Conservation (phyloP, 2,797 vertebrate genomes). For the Oreochromis grahami region DNA sequence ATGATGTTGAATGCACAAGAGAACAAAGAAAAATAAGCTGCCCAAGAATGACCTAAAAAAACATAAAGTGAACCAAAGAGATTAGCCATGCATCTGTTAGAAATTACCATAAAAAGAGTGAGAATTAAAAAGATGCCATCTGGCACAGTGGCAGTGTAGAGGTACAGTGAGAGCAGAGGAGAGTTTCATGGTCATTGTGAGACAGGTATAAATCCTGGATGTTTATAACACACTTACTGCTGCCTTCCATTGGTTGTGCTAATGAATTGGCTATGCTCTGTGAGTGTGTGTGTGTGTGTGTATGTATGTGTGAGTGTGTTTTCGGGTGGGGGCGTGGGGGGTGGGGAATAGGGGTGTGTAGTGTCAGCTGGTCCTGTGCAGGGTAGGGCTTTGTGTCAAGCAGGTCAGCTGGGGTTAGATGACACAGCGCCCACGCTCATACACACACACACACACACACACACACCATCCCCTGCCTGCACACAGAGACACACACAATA, state of each 20-base stretch:
- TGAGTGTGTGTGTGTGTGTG: not conserved
- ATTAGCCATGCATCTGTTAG: conserved; percentile 66
- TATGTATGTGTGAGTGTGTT: not conserved
- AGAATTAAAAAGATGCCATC: conserved; percentile 67
- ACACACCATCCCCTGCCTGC: not conserved
- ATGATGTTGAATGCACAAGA: not conserved
- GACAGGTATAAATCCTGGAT: conserved; percentile 67
- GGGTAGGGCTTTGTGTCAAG: conserved; percentile 58
- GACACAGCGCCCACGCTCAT: not conserved
- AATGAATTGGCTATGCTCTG: conserved; percentile 74
- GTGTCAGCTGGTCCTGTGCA: conserved; percentile 44
- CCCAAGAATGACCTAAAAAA: conserved; percentile 63
- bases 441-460: not conserved
- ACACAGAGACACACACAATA: not conserved
- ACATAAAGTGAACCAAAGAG: conserved; percentile 60
- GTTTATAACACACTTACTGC: conserved; percentile 31
- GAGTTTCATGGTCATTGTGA: conserved; percentile 57
- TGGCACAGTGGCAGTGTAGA: conserved; percentile 32
- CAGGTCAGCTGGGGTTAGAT: conserved; percentile 59
- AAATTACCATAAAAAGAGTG: conserved; percentile 68
- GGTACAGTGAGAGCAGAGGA: conserved; percentile 58
- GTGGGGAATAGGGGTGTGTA: not conserved
- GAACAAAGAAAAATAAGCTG: conserved; percentile 51
- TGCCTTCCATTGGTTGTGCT: conserved; percentile 49
- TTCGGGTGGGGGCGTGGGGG: not conserved